Base-by-base conservation (phyloP, 2,888 invertebrate species). In the Tenodera sinensis region DNA sequence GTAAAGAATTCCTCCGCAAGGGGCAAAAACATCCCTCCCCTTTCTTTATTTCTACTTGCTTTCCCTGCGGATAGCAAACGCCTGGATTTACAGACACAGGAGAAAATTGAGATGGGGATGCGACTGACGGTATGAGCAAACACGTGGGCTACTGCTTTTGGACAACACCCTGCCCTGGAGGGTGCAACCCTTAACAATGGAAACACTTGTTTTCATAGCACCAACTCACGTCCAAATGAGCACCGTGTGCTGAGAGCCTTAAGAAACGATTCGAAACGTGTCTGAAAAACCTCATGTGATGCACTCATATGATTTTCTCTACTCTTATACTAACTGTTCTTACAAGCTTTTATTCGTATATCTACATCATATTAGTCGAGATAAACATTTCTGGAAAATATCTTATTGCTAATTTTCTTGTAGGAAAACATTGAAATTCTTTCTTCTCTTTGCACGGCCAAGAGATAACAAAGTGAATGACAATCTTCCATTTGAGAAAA, bases 51-150 rank as follows among this genome's bases (percentile, higher is more conserved):
- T 84, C 81, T 86, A 83, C 81, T 83, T 25, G 86, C 47, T 34
- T 28, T 88, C 89, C 88, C 85, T 83, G 30, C 71, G 88, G 89
- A 89, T 83, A 42, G 30, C 54, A 83, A 84, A 88, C 88, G 47
- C 88, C 88, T 88, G 88, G 89, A 89, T 88, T 88, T 89, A 89
- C 89, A 89, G 89, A 82, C 89, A 83, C 81, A 71, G 54, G 83
- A 86, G 88, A 88, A 86, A 89, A 89, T 89, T 89, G 89, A 89
- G 89, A 88, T 88, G 71, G 89, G 87, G 89, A 34, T 71, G n/a
- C n/a, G n/a, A n/a, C 20, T 3, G 54, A 54, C 54, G 54, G 20
- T 54, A 54, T 54, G 54, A 71, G 54, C 20, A 71, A 71, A 71
- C 54, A 71, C 54, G 54, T 25, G 20, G 25, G 20, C 54, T 20